Evolutionary conservation across 2,113 vertebrate species (phyloP), one percentile per base, ranked within the genome.

Genomic region (Terrapene triunguis): DNA sequence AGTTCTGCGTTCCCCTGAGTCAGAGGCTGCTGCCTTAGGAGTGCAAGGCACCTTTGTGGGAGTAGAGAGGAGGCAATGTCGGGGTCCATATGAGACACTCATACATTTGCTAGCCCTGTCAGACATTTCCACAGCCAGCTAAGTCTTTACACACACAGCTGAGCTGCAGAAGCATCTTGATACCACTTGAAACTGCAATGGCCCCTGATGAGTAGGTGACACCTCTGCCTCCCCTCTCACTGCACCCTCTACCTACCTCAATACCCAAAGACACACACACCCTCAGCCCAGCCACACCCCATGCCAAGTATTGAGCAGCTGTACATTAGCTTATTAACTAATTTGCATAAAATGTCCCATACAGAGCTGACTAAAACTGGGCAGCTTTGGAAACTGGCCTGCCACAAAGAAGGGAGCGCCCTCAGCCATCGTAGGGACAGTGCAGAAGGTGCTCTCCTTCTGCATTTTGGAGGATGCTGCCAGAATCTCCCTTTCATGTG

Each of bases 241-340:
- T 14, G 8, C 8, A 42, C 4, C 5, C 10, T 8, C 35, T 4
- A 59, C 3, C 2, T 87, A 48, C 44, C 10, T 85, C 3, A 2
- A 44, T 80, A 84, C 4, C 44, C 79, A 91, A 91, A 25, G 4
- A 74, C 32, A 53, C 16, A 11, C 16, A 22, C 7, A 4, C 65
- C 13, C 72, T 6, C 1, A 0, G 1, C 89, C 51, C 44, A 19
- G 4, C 32, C 11, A 9, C 5, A 72, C 51, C n/a, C 55, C 55
- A 57, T 22, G 21, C 50, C 4, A 17, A 4, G 35, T 3, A 25
- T 74, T n/a, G 62, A 86, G 14, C 42, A 65, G 22, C 22, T 24
- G 10, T 42, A 12, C 2, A 25, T 74, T 42, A 42, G 22, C 38
- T 42, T 74, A 42, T 65, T 9, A 10, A 42, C 5, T 74, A 42